Percentiles rank a stretch among this genome's conserved stretches.
Evolutionary conservation across 1,140 invertebrate genomes (phyloP).

Genomic region (Brachionus paranguensis): DNA sequence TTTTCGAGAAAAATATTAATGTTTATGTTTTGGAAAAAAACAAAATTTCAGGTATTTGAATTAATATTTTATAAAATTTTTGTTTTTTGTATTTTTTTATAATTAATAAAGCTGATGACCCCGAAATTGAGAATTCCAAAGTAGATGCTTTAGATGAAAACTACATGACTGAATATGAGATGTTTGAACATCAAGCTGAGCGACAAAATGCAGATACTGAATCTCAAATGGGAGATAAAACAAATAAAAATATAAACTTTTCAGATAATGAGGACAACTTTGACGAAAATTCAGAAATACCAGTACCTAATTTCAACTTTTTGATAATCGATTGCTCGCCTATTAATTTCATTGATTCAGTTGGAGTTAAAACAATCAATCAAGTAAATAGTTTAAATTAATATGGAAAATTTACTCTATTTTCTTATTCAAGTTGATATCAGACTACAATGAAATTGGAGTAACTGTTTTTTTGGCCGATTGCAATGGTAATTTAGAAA

Average conservation of each 20-base stretch:
- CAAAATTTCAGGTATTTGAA: background rate
- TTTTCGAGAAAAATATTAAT: background rate
- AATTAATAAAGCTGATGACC: background rate
- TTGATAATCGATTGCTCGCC: slow-evolving; percentile 48
- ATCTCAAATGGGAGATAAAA: background rate
- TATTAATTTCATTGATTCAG: slow-evolving; percentile 48
- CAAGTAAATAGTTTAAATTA: slow-evolving; percentile 38
- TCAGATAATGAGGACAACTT: background rate
- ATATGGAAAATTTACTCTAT: background rate
- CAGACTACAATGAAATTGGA: background rate
- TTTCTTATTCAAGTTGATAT: background rate
- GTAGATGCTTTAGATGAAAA: background rate
- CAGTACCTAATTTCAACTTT: slow-evolving; percentile 21
- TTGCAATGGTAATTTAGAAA: background rate
- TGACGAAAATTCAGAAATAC: background rate
- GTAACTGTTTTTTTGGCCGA: background rate
- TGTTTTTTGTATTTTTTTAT: background rate
- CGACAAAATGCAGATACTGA: slow-evolving; percentile 17
- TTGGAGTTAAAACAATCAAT: slow-evolving; percentile 45
- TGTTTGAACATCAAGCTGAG: background rate
- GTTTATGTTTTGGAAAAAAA: background rate
- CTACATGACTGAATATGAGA: slow-evolving; percentile 32
- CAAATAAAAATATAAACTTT: background rate
- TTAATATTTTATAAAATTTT: background rate
- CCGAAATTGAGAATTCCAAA: background rate